Conservation (phyloP, 2,888 invertebrate genomes). For the Brachynemurus nebulosus region DNA sequence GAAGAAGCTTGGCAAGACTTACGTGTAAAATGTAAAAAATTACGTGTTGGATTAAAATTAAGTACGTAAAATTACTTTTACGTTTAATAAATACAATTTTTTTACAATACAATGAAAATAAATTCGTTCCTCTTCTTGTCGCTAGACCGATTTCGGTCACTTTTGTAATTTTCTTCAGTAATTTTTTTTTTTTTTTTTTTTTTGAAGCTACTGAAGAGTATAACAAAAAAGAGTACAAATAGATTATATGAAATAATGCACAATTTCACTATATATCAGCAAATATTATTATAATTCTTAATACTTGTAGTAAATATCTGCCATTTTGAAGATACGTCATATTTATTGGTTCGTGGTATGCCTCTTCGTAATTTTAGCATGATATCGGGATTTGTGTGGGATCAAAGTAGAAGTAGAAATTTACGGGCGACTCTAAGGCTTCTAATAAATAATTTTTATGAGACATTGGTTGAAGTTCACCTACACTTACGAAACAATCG, state of each 20-base stretch:
- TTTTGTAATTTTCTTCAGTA: no score
- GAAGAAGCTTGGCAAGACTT: slow-evolving; percentile 32
- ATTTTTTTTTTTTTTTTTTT: no score
- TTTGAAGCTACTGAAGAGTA: no score
- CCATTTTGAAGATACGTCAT: slow-evolving; percentile 33
- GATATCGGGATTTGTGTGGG: slow-evolving; percentile 32
- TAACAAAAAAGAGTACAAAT: no score
- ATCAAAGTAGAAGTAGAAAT: slow-evolving; percentile 33
- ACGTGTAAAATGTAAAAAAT: slow-evolving; percentile 28
- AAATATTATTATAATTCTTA: slow-evolving; percentile 2
- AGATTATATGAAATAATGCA: no score
- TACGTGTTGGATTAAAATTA: slow-evolving; percentile 28
- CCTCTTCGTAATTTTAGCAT: slow-evolving; percentile 33
- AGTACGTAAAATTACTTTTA: slow-evolving; percentile 19
- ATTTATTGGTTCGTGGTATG: slow-evolving; percentile 32
- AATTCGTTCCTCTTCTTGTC: no score
- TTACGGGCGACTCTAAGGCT: slow-evolving; percentile 31
- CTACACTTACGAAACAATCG: slow-evolving; percentile 33
- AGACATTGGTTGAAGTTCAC: slow-evolving; percentile 31
- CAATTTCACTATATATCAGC: no score
- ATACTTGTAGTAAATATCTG: slow-evolving; percentile 29
- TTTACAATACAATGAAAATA: background rate
- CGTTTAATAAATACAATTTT: slow-evolving; percentile 11
- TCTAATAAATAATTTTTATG: slow-evolving; percentile 30
- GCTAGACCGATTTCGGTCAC: no score